Base-by-base conservation (phyloP, 2,888 invertebrate genomes). In the Odontothrips loti region DNA sequence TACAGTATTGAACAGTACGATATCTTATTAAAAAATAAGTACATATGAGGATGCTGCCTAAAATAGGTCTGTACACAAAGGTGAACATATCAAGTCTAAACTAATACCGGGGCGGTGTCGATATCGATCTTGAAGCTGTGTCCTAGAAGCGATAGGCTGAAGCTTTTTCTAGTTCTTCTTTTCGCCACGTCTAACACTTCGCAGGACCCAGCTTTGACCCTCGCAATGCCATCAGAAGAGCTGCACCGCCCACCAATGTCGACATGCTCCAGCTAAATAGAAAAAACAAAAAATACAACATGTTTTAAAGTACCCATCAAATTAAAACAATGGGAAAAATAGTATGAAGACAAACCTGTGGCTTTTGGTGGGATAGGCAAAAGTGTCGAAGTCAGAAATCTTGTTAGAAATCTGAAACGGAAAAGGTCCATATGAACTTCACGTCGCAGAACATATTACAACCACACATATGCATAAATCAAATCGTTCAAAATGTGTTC, bases 61-160 rank as follows among this genome's bases (percentile, higher is more conserved):
- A 43, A 43, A 43, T 43, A 43, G 34, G 34, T 43, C 34, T 43
- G 34, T 43, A 43, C 34, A 43, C 34, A 43, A 43, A 43, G 34
- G 34, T 43, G 6, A 43, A 43, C 6, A 43, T 4, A 43, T 43
- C 34, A 43, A 43, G 34, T 43, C 34, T 43, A 2, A 43, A 43
- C n/a, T n/a, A 43, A 43, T 43, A 58, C 17, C 12, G 17, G 17
- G 58, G 58, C 17, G 6, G 58, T 58, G 58, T 17, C 17, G 12
- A 6, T 6, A 43, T 43, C 34, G 58, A 2, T n/a, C 58, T 17
- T 58, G 15, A n/a, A 58, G 58, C 58, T 17, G 58, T n/a, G 58
- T 58, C n/a, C 58, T 27, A 27, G 27, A 75, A 75, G 68, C 68
- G 68, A 27, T 75, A 75, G 68, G 27, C 68, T 75, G 27, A 75